phyloP scores from a whole-genome alignment of 2,888 invertebrate genomes.

The Drosophila pseudotalamancana region DNA sequence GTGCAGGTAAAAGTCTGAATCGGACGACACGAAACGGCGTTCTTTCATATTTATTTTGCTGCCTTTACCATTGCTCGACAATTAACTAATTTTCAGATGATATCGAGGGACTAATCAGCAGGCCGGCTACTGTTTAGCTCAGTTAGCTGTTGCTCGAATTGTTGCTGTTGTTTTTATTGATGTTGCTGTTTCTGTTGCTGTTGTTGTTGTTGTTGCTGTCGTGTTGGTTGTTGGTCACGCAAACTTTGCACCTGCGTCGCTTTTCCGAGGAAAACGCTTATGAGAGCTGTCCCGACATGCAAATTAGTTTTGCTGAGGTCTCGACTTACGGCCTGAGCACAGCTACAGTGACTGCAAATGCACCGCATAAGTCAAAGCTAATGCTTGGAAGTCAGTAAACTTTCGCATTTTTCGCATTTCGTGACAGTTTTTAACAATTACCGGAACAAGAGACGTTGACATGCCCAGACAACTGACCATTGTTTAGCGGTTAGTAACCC shows the following conservation, averaged over 20 bases:
- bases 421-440: slow-evolving; percentile 76
- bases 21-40: slow-evolving; percentile 39
- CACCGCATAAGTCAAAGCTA: slow-evolving; percentile 17
- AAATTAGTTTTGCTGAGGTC: slow-evolving; percentile 49
- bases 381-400: slow-evolving; percentile 61
- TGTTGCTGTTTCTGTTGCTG: slow-evolving; percentile 18
- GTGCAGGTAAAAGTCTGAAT: slow-evolving; percentile 41
- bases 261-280: slow-evolving; percentile 41
- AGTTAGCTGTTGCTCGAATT: not conserved
- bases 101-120: slow-evolving; percentile 28
- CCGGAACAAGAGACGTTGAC: slow-evolving; percentile 44
- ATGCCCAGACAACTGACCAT: slow-evolving; percentile 49
- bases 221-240: slow-evolving; percentile 62
- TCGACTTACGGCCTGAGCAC: slow-evolving; percentile 14
- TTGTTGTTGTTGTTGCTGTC: slow-evolving; percentile 25
- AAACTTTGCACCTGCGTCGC: slow-evolving; percentile 49
- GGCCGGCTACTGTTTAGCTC: slow-evolving; percentile 15
- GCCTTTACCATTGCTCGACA: slow-evolving; percentile 16
- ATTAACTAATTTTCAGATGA: slow-evolving; percentile 56
- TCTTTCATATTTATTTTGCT: slow-evolving; percentile 39
- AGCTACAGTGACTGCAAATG: slow-evolving; percentile 7
- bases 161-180: slow-evolving; percentile 5
- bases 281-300: slow-evolving; percentile 48
- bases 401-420: slow-evolving; percentile 64
- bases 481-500: slow-evolving; percentile 71